phyloP scores from a whole-genome alignment of 1,140 invertebrate genomes.

The Hyphantria cunea region DNA sequence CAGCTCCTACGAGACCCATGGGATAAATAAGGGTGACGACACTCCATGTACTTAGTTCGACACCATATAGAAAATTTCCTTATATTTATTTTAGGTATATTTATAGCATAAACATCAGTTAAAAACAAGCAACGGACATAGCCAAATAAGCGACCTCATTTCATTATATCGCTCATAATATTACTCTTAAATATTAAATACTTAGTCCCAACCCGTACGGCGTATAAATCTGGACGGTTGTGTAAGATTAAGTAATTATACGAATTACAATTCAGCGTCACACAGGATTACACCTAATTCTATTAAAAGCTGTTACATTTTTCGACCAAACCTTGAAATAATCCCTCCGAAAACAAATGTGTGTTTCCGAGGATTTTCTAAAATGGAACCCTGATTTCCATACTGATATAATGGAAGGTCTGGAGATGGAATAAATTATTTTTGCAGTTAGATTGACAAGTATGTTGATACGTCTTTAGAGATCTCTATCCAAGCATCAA shows the following conservation, averaged over 20 bases:
- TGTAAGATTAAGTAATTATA: constrained; percentile 24
- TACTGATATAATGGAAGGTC: constrained; percentile 2
- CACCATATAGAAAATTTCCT: no score
- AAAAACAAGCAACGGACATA: no score
- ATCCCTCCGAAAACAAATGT: constrained; percentile 11
- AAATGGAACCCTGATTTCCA: not conserved
- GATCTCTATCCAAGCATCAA: no score
- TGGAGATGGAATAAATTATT: not conserved
- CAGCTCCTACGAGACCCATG: no score
- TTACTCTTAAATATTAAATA: constrained; percentile 13
- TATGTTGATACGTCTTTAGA: not conserved
- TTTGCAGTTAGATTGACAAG: not conserved
- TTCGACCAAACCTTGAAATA: constrained; percentile 14
- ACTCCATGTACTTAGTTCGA: no score
- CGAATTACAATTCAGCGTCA: constrained; percentile 14
- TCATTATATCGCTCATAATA: not conserved
- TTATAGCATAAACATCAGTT: no score
- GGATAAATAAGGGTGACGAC: no score
- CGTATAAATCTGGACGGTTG: constrained; percentile 8
- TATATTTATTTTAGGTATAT: no score
- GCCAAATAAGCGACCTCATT: not conserved
- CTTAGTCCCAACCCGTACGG: not conserved
- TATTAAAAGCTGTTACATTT: constrained; percentile 17
- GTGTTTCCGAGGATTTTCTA: constrained; percentile 3
- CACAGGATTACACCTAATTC: constrained; percentile 16